These are phyloP conservation scores for Cathartes aura DNA, from an alignment of 2,113 vertebrate genomes.

Conservation along the genomic window DNA sequence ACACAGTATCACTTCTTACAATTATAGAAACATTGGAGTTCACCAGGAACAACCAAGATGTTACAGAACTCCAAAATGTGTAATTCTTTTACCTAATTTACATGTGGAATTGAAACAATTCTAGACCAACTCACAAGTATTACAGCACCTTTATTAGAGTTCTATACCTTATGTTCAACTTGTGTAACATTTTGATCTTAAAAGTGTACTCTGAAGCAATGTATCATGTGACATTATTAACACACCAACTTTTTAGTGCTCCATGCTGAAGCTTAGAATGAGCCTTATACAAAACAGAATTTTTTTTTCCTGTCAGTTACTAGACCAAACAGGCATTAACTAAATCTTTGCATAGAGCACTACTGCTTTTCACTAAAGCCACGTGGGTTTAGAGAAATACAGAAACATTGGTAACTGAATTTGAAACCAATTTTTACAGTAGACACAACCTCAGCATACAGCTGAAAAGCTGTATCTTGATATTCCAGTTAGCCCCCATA, in stretches of 20 bases:
- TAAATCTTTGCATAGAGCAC: background rate
- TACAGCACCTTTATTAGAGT: background rate
- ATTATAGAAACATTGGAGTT: background rate
- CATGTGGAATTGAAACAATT: background rate
- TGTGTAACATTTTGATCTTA: background rate
- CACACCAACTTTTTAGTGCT: background rate
- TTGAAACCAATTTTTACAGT: background rate
- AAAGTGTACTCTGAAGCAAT: background rate
- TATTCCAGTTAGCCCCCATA: background rate
- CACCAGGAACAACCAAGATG: background rate
- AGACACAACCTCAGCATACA: background rate
- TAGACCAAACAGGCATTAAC: background rate
- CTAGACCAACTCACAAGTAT: background rate
- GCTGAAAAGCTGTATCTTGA: background rate
- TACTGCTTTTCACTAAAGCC: background rate
- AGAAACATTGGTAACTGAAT: background rate
- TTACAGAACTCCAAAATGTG: background rate
- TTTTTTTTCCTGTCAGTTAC: background rate
- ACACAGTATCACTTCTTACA: background rate
- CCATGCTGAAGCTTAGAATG: accelerated
- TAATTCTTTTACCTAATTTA: background rate
- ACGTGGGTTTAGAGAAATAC: background rate
- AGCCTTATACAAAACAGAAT: background rate
- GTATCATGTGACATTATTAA: background rate
- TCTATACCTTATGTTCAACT: background rate